Percentiles rank a stretch among this genome's conserved stretches.
Conservation (phyloP, 1,140 invertebrate species). For the Aricia agestis region DNA sequence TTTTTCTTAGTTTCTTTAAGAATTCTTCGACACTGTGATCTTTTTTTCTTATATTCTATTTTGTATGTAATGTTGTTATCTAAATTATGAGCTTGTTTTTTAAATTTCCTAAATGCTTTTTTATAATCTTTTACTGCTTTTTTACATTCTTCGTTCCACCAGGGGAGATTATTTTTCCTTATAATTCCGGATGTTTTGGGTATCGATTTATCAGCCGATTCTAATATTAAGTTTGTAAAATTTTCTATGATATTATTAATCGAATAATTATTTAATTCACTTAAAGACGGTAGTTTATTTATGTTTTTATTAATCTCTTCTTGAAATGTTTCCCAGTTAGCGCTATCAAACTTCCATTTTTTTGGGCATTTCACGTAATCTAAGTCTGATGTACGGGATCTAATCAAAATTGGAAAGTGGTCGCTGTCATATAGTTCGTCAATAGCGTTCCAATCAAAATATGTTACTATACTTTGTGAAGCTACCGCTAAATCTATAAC, state of each 20-base stretch:
- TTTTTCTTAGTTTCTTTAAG: constrained; percentile 35
- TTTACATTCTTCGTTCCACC: constrained; percentile 48
- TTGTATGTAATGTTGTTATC: constrained; percentile 1
- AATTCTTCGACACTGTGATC: constrained; percentile 34
- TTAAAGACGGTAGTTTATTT: neutral
- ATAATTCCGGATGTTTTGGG: constrained; percentile 31
- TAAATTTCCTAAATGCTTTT: constrained; percentile 39
- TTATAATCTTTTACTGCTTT: constrained; percentile 37
- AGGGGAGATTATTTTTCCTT: constrained; percentile 37
- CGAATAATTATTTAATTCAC: neutral
- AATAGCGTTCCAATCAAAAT: constrained; percentile 36
- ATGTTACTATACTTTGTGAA: constrained; percentile 29
- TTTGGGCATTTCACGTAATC: constrained; percentile 20
- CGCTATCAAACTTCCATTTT: constrained; percentile 41
- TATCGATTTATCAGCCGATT: constrained; percentile 37
- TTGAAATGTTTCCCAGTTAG: constrained; percentile 36
- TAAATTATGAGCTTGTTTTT: constrained; percentile 33
- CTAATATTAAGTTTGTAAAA: constrained; percentile 33
- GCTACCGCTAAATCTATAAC: constrained; percentile 41
- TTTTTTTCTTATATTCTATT: constrained; percentile 37
- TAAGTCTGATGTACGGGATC: constrained; percentile 21
- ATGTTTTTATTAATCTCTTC: constrained; percentile 32
- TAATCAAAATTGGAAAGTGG: constrained; percentile 44
- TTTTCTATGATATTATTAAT: constrained; percentile 33
- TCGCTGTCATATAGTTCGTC: constrained; percentile 44